phyloP scores from a whole-genome alignment of 2,113 vertebrate genomes.

The Vimba vimba region DNA sequence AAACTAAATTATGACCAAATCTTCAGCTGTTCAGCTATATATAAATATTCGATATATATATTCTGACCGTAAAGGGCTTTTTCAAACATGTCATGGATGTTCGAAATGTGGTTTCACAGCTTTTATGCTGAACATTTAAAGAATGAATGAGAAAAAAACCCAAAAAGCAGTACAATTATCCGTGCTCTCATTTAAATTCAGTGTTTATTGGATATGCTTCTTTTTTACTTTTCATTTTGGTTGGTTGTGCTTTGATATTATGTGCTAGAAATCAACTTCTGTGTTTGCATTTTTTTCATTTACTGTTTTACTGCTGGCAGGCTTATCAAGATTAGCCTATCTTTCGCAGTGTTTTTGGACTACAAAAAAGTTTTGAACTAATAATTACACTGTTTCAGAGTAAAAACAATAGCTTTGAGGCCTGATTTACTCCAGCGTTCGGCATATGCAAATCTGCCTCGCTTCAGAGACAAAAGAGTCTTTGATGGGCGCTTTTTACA shows the following conservation, averaged over 20 bases:
- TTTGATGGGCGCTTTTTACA: slow-evolving; percentile 33
- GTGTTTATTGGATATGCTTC: not conserved
- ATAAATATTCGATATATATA: not conserved
- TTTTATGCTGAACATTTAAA: not conserved
- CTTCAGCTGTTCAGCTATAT: not conserved
- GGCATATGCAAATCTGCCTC: slow-evolving; percentile 20
- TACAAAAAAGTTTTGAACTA: not conserved
- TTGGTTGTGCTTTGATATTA: not conserved
- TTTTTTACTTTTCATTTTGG: not conserved
- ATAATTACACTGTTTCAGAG: slow-evolving; percentile 5
- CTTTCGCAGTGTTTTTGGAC: not conserved
- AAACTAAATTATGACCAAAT: not conserved
- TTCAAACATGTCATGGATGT: not conserved
- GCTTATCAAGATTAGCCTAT: not conserved
- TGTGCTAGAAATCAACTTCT: not conserved
- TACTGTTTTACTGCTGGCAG: not conserved
- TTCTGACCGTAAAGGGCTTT: not conserved
- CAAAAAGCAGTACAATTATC: not conserved
- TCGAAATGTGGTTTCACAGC: not conserved
- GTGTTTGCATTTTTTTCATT: not conserved
- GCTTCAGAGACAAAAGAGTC: slow-evolving; percentile 6
- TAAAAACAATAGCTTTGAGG: slow-evolving; percentile 20
- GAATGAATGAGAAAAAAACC: not conserved
- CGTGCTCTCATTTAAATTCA: slow-evolving; percentile 14
- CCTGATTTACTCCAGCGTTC: not conserved